Percentiles rank a stretch among this genome's conserved stretches.
phyloP scores from a whole-genome alignment of 2,888 invertebrate genomes.

The Eugnorisma glareosa region DNA sequence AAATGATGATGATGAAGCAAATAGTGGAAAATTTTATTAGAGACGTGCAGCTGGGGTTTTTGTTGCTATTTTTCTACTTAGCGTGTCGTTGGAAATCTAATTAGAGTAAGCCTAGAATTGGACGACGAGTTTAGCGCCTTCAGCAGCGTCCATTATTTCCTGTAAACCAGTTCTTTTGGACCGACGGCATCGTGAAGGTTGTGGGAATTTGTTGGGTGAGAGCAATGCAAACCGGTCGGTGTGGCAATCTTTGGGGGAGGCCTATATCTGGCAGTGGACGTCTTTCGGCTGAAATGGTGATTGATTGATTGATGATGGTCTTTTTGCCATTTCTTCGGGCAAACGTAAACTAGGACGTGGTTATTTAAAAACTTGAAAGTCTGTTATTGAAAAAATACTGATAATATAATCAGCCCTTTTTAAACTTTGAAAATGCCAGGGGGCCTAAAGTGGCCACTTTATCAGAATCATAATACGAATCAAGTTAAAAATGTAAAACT shows the following conservation, averaged over 20 bases:
- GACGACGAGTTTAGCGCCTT: not conserved
- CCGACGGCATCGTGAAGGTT: not conserved
- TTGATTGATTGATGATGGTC: not conserved
- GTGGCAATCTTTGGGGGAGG: not conserved
- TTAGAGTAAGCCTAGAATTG: not conserved
- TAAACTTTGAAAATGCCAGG: too few species aligned
- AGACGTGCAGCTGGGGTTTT: not conserved
- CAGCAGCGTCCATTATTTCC: not conserved
- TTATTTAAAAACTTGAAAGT: not conserved
- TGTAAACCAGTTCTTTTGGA: not conserved
- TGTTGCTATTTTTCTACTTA: not conserved
- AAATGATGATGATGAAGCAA: too few species aligned
- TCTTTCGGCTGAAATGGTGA: not conserved
- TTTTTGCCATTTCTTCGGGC: not conserved
- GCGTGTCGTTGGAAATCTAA: not conserved
- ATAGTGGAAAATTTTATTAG: not conserved
- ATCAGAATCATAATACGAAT: too few species aligned
- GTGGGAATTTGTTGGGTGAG: not conserved
- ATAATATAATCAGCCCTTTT: too few species aligned
- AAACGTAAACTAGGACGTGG: not conserved
- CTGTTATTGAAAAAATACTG: too few species aligned
- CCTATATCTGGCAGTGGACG: not conserved
- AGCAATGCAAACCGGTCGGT: not conserved
- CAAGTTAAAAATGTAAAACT: too few species aligned
- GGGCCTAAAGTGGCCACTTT: too few species aligned